Conservation (phyloP, 1,140 invertebrate genomes). For the Leptinotarsa defecta region DNA sequence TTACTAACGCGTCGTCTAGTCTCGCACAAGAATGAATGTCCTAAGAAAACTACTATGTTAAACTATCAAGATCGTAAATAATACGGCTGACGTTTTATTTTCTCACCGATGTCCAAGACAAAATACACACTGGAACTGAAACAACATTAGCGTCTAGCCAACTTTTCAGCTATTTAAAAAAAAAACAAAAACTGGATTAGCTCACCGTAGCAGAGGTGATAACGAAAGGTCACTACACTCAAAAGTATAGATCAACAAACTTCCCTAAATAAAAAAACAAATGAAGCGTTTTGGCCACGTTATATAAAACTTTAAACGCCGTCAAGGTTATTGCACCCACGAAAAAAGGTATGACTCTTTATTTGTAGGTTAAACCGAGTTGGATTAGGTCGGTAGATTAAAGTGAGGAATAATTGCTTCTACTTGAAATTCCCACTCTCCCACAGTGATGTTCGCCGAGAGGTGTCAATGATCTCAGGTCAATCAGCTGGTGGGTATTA, state of each 20-base stretch:
- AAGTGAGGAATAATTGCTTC: constrained; percentile 1
- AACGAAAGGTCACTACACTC: constrained; percentile 18
- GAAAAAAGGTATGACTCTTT: constrained; percentile 1
- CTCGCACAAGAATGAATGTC: constrained; percentile 2
- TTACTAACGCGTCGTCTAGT: neutral
- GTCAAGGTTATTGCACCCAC: constrained; percentile 19
- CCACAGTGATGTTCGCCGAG: constrained; percentile 16
- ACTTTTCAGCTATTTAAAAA: neutral
- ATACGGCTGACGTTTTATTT: neutral
- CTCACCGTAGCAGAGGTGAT: neutral
- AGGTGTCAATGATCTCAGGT: constrained; percentile 34
- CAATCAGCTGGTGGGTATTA: constrained; percentile 28
- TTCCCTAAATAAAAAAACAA: constrained; percentile 19
- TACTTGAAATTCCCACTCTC: constrained; percentile 5
- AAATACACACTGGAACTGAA: constrained; percentile 1
- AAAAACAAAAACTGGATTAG: constrained; percentile 20
- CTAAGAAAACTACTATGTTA: neutral
- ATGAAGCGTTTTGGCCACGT: neutral
- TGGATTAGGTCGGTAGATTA: neutral
- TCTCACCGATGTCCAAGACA: neutral
- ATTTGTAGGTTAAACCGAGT: constrained; percentile 13
- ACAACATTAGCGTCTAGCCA: neutral
- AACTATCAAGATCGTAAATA: neutral
- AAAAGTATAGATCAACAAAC: constrained; percentile 23
- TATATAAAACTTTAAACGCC: neutral